phyloP scores from a whole-genome alignment of 2,888 invertebrate species.

The Phortica magna region DNA sequence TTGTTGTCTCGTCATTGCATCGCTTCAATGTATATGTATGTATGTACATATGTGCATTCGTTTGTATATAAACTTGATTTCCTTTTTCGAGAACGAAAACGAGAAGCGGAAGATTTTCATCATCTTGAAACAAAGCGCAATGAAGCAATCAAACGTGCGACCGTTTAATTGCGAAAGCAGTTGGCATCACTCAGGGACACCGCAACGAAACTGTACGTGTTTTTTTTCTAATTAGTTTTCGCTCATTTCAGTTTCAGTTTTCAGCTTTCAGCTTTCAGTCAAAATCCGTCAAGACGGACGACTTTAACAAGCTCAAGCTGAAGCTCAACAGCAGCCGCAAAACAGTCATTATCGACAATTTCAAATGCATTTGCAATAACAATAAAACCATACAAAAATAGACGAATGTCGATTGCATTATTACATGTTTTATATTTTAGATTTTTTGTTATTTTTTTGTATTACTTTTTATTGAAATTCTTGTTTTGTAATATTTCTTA shows the following conservation, averaged over 20 bases:
- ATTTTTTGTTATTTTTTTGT: background rate
- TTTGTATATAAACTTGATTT: conserved; percentile 45
- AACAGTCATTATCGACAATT: background rate
- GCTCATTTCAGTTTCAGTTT: conserved; percentile 21
- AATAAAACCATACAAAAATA: conserved; percentile 14
- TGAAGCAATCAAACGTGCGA: background rate
- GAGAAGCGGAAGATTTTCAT: conserved; percentile 57
- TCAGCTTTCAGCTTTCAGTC: conserved; percentile 21
- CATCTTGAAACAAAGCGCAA: conserved; percentile 20
- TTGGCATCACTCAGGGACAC: background rate
- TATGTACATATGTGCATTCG: conserved; percentile 21
- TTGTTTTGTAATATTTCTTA: too few species aligned
- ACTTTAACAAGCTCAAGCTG: background rate
- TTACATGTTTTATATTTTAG: background rate
- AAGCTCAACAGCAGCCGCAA: background rate
- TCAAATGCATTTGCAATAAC: conserved; percentile 4
- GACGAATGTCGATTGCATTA: background rate
- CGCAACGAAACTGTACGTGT: conserved; percentile 25
- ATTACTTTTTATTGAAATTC: background rate
- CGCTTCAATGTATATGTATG: conserved; percentile 53
- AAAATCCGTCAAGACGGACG: background rate
- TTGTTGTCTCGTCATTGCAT: conserved; percentile 36
- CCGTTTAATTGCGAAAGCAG: conserved; percentile 12
- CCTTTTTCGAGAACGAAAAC: too few species aligned
- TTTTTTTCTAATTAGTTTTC: conserved; percentile 30